Evolutionary conservation across 1,140 invertebrate genomes (phyloP).

Genomic region (Bombus terrestris): DNA sequence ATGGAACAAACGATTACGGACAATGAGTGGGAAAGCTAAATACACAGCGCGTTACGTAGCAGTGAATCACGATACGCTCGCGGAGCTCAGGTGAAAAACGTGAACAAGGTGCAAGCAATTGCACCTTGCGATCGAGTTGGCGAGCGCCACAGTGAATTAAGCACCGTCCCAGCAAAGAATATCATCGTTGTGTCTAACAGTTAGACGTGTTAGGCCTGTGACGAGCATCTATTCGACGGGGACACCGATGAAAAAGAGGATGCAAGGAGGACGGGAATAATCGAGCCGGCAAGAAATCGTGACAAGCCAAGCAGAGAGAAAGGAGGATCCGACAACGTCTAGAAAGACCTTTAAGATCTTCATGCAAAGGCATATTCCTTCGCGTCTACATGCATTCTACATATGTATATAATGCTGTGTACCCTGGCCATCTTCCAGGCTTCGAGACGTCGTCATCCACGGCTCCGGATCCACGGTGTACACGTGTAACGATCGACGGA

Average conservation of each 20-base stretch:
- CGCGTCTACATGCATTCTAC: slow-evolving; percentile 53
- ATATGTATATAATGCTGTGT: slow-evolving; percentile 42
- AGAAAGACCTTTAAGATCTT: slow-evolving; percentile 73
- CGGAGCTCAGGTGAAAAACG: background rate
- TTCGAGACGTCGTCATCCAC: slow-evolving; percentile 39
- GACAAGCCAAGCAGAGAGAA: slow-evolving; percentile 72
- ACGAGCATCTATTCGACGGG: slow-evolving; percentile 1
- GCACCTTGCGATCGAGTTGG: background rate
- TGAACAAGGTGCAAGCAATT: slow-evolving; percentile 14
- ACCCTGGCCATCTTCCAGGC: slow-evolving; percentile 28
- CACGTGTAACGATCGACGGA: slow-evolving; percentile 22
- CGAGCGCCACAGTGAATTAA: slow-evolving; percentile 20
- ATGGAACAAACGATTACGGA: background rate
- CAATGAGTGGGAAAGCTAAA: background rate
- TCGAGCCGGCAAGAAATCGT: slow-evolving; percentile 69
- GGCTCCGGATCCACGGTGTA: background rate
- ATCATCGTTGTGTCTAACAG: slow-evolving; percentile 1
- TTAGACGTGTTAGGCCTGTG: background rate
- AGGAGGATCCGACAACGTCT: slow-evolving; percentile 72
- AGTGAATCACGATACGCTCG: background rate
- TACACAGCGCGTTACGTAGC: background rate
- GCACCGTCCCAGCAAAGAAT: background rate
- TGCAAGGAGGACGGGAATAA: slow-evolving; percentile 59
- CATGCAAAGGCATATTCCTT: slow-evolving; percentile 67
- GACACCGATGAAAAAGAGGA: slow-evolving; percentile 36